Evolutionary conservation across 2,888 invertebrate genomes (phyloP).

Genomic region (Taenaris catops): DNA sequence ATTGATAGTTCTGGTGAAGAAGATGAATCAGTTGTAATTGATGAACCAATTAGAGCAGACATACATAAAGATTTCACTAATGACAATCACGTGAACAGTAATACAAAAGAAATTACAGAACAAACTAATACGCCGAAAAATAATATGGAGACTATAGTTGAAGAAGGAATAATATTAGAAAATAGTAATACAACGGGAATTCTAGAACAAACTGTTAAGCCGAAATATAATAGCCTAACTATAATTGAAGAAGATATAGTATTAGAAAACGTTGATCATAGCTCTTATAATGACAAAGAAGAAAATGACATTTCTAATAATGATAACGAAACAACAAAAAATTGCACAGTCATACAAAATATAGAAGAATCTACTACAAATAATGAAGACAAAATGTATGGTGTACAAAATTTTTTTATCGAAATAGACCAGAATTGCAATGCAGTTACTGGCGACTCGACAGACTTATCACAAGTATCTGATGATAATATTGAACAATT

Average conservation of each 20-base stretch:
- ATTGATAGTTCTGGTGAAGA: constrained; percentile 38
- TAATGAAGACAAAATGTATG: background rate
- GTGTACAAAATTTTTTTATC: constrained; percentile 10
- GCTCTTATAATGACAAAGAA: too few relatives aligned
- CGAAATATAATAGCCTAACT: too few relatives aligned
- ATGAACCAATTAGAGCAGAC: constrained; percentile 30
- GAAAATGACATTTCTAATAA: too few relatives aligned
- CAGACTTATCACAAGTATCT: background rate
- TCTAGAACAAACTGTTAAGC: too few relatives aligned
- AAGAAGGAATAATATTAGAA: background rate
- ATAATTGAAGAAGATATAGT: too few relatives aligned
- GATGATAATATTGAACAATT: constrained; percentile 32
- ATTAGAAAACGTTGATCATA: too few relatives aligned
- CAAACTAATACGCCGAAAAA: too few relatives aligned
- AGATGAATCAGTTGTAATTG: constrained; percentile 23
- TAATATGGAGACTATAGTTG: constrained; percentile 1
- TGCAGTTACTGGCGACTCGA: constrained; percentile 1
- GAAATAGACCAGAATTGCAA: constrained; percentile 7
- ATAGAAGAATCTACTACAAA: background rate
- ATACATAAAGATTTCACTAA: constrained; percentile 21
- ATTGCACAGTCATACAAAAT: constrained; percentile 2
- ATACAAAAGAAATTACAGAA: constrained; percentile 1
- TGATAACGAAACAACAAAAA: too few relatives aligned
- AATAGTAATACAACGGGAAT: too few relatives aligned
- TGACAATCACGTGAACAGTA: constrained; percentile 3